Evolutionary conservation across 2,113 vertebrate genomes (phyloP).

Genomic region (Rana temporaria): DNA sequence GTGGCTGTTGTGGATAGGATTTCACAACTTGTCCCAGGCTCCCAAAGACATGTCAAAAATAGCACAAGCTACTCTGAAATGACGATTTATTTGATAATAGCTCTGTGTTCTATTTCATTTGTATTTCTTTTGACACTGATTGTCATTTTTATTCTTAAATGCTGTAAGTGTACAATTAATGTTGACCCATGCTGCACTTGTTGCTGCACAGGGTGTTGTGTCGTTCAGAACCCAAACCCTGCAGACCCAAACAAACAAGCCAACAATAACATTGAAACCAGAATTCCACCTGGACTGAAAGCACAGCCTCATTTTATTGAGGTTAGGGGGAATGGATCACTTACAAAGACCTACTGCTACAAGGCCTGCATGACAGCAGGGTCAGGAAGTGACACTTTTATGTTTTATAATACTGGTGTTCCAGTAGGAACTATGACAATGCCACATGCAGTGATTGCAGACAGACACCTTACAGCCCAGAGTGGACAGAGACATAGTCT

Average conservation of each 20-base stretch:
- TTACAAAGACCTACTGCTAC: conserved; percentile 98
- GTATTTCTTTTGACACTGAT: conserved; percentile 91
- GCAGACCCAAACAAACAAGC: conserved; percentile 83
- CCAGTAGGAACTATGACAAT: conserved; percentile 79
- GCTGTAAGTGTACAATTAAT: conserved; percentile 86
- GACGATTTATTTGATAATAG: conserved; percentile 95
- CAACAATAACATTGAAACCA: conserved; percentile 84
- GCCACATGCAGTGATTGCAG: conserved; percentile 83
- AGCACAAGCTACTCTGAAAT: conserved; percentile 86
- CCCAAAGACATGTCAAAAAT: conserved; percentile 81
- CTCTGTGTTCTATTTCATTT: conserved; percentile 89
- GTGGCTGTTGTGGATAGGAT: conserved; percentile 88
- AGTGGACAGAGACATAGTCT: conserved; percentile 88
- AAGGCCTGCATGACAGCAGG: conserved; percentile 93
- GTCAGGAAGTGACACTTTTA: conserved; percentile 95
- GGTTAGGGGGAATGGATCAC: conserved; percentile 91
- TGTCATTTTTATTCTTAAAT: conserved; percentile 89
- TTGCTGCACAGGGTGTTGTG: conserved; percentile 78
- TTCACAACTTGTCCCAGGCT: conserved; percentile 86
- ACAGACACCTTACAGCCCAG: conserved; percentile 91
- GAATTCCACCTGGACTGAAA: conserved; percentile 85
- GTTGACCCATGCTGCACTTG: conserved; percentile 85
- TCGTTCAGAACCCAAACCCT: conserved; percentile 77
- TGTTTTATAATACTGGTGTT: conserved; percentile 96
- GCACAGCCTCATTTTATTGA: conserved; percentile 95